Evolutionary conservation across 2,113 vertebrate species (phyloP), one percentile per base, ranked within the genome.

Genomic region (Ranitomeya imitator): DNA sequence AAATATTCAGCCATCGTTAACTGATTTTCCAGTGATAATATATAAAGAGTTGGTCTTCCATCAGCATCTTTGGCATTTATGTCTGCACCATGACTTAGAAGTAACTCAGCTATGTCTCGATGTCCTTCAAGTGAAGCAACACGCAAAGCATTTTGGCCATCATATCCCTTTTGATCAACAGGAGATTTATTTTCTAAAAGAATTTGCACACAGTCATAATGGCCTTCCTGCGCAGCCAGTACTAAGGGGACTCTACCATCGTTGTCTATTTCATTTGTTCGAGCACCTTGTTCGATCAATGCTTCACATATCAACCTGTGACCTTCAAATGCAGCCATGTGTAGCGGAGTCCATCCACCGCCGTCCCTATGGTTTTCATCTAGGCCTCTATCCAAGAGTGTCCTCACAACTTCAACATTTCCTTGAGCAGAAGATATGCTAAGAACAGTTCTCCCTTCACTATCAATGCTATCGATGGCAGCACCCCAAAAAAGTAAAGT

Each of bases 351-450:
- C 98, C 98, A 99, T 84, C 98, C 98, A 1, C 98, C 96, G 57
- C 99, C 98, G 0, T 99, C 98, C 77, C 98, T 93, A 90, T 99
- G 98, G 89, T 99, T 99, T 90, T 99, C 98, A 81, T 99, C 98
- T 59, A 99, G 91, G 31, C 98, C 98, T 93, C 98, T 96, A 95
- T 99, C 98, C 94, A 99, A 96, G 92, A 99, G 96, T 93, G 98
- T 99, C 71, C 97, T 93, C 7, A 99, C 98, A 86, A 99, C 98
- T 91, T 99, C 98, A 11, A 99, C 98, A 2, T 98, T 99, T 18
- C 98, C 98, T 91, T 99, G 98, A 37, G 98, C 98, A 0, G 98
- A 98, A 0, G 98, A 97, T 74, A 99, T 99, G 94, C 98, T 99
- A 90, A 99, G 94, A 59, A 99, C 98, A 0, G 98, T 99, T 91